Evolutionary conservation across 2,797 vertebrate species (phyloP).

Genomic region (Myotis planiceps): DNA sequence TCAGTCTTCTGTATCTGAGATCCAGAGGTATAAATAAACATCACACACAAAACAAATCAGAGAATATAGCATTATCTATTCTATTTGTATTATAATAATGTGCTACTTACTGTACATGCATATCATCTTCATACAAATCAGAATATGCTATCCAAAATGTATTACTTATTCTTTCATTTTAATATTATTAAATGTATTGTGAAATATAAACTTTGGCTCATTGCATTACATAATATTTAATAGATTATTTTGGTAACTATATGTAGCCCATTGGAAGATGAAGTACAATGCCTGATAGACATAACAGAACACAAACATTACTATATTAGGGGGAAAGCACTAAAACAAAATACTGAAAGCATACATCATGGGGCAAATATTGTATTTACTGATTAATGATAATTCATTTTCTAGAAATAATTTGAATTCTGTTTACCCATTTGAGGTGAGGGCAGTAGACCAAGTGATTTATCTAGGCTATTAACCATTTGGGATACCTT

Average conservation of each 20-base stretch:
- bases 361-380: background rate
- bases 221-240: background rate
- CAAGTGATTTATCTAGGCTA: background rate
- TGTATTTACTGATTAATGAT: background rate
- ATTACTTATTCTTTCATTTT: background rate
- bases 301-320: background rate
- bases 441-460: background rate
- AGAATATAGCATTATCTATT: background rate
- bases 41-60: background rate
- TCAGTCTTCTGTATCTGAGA: background rate
- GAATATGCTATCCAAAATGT: background rate
- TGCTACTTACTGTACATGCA: background rate
- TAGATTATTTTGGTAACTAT: background rate
- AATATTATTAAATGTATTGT: background rate
- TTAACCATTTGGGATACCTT: background rate
- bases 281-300: background rate
- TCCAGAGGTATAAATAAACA: background rate
- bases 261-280: background rate
- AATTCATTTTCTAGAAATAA: background rate
- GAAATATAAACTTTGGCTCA: background rate
- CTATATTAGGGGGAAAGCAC: background rate
- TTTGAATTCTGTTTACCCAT: background rate
- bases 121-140: background rate
- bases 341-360: background rate
- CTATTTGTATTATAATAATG: background rate